Evolutionary conservation across 2,888 invertebrate species (phyloP), one percentile per base, ranked within the genome.

Genomic region (Acanthosepion pharaonis): DNA sequence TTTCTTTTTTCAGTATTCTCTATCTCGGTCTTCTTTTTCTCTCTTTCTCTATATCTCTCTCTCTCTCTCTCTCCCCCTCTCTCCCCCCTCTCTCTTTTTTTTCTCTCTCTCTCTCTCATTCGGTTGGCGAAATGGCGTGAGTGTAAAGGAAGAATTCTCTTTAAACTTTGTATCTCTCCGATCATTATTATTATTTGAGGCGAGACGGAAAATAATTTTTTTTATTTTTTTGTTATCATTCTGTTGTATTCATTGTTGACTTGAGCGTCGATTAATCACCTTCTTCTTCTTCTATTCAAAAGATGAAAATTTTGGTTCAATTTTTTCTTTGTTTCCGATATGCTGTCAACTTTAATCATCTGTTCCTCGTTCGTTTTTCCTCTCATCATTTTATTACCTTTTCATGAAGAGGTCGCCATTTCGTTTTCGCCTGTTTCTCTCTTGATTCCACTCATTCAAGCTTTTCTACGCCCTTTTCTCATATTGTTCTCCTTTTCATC

Each of bases 321-420:
- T 28, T 28, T 78, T 78, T 28, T n/a, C 33, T 78, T 78, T 78
- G 78, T 78, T 78, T 78, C 33, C n/a, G 78, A 78, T 33, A n/a
- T 11, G 15, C 78, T 78, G 78, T 33, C 78, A 78, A 78, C 20
- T 33, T 33, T 11, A 78, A 78, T 78, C 78, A n/a, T 78, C 78
- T 78, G 78, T 78, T 78, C 78, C 78, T 78, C 78, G 15, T 78
- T 78, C 78, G 78, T 78, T 78, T 78, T 78, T 15, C 78, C n/a
- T 78, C 78, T 78, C 78, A n/a, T 78, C 78, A 78, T 78, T 78
- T 78, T n/a, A 78, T 78, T n/a, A 33, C 78, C 78, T n/a, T 78
- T 78, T 78, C 78, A 78, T n/a, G n/a, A 78, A 78, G 78, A 78
- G 11, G 9, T 0, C n/a, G 8, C n/a, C n/a, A n/a, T 78, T n/a